These are phyloP conservation scores for Todus mexicanus DNA, from an alignment of 2,797 vertebrate genomes.

Conservation along the genomic window DNA sequence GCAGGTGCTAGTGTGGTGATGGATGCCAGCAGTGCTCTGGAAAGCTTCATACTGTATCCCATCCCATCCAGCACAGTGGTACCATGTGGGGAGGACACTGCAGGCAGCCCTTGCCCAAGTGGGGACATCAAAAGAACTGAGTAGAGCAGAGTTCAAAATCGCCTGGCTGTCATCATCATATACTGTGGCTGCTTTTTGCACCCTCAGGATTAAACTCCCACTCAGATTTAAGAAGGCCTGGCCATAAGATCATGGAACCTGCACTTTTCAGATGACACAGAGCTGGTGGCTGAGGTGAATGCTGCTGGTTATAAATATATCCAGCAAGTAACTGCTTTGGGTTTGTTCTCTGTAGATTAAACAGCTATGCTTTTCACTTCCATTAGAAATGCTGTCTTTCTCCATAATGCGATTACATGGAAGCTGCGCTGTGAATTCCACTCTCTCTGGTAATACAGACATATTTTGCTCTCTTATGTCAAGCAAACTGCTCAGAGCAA, in stretches of 20 bases:
- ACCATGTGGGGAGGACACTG: not conserved
- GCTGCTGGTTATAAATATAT: not conserved
- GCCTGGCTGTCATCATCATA: accelerated
- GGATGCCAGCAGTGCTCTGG: not conserved
- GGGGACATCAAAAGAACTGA: not conserved
- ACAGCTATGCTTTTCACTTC: not conserved
- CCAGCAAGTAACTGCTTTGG: not conserved
- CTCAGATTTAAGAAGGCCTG: not conserved
- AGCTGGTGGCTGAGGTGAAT: accelerated
- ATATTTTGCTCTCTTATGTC: not conserved
- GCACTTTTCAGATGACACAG: not conserved
- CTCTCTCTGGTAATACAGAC: not conserved
- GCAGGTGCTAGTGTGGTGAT: accelerated
- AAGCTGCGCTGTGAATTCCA: not conserved
- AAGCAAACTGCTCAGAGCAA: not conserved
- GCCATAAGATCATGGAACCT: not conserved
- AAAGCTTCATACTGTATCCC: not conserved
- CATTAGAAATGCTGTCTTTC: not conserved
- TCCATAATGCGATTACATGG: not conserved
- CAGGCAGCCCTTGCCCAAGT: not conserved
- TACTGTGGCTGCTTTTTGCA: not conserved
- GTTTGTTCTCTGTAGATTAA: not conserved
- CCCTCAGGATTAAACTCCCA: not conserved
- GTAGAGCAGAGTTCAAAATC: not conserved
- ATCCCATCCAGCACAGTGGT: not conserved